Conservation (phyloP, 2,888 invertebrate genomes). For the Mesopsocus fuscifrons region DNA sequence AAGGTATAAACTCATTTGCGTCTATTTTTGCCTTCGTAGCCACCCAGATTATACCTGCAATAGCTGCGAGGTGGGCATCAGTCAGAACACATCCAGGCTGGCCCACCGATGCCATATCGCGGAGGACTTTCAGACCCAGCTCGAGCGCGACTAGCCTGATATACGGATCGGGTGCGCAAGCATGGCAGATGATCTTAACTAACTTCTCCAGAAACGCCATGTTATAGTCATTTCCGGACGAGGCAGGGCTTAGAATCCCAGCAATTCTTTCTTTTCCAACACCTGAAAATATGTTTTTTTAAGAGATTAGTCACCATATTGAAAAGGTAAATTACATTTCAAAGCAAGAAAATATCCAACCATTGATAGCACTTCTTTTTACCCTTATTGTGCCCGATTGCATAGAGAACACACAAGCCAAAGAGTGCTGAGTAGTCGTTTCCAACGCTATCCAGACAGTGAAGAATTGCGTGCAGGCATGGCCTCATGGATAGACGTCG, state of each 20-base stretch:
- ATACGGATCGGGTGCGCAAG: conserved; percentile 74
- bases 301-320: conserved; percentile 14
- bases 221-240: conserved; percentile 51
- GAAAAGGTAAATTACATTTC: not conserved
- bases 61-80: conserved; percentile 40
- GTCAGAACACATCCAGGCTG: conserved; percentile 35
- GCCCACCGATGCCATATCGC: conserved; percentile 40
- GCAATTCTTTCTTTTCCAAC: conserved; percentile 66
- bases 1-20: too few species aligned
- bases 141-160: conserved; percentile 86
- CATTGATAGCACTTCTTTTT: conserved; percentile 11
- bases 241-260: conserved; percentile 48
- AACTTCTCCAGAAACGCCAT: conserved; percentile 63
- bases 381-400: conserved; percentile 90
- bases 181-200: conserved; percentile 59
- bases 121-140: conserved; percentile 60
- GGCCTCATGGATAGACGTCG: conserved; percentile 40
- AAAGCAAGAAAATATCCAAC: conserved; percentile 6
- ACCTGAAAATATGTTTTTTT: conserved; percentile 33
- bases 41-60: too few species aligned
- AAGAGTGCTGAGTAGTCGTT: conserved; percentile 91
- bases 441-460: conserved; percentile 70
- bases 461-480: conserved; percentile 75
- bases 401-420: conserved; percentile 77
- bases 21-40: too few species aligned